A percentile compares a stretch with the other conserved stretches of the same genome.
Conservation (phyloP, 2,888 invertebrate species). For the Pocota personata region DNA sequence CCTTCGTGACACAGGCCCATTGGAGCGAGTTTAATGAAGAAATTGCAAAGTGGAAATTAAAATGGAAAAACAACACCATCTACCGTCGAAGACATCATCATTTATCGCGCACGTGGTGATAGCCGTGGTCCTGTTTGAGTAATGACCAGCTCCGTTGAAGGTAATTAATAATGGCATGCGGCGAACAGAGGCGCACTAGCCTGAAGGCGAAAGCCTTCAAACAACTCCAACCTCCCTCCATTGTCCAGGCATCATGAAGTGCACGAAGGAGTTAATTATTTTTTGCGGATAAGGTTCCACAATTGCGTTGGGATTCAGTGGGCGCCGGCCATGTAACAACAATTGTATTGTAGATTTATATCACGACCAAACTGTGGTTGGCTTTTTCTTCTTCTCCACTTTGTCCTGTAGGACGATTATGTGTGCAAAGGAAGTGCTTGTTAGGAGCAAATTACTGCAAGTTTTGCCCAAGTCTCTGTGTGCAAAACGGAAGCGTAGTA, state of each 20-base stretch:
- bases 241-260: not conserved
- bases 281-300: slow-evolving; percentile 18
- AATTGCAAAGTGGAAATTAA: slow-evolving; percentile 64
- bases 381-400: slow-evolving; percentile 12
- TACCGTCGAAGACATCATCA: slow-evolving; percentile 54
- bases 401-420: slow-evolving; percentile 23
- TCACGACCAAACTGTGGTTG: slow-evolving; percentile 20
- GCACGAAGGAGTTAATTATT: slow-evolving; percentile 43
- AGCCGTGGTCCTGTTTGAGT: slow-evolving; percentile 44
- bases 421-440: slow-evolving; percentile 58
- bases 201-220: slow-evolving; percentile 3
- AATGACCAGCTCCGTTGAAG: slow-evolving; percentile 42
- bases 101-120: slow-evolving; percentile 42
- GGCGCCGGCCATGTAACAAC: not conserved
- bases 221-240: not conserved
- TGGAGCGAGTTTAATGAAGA: slow-evolving; percentile 52
- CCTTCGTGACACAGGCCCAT: slow-evolving; percentile 17
- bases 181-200: slow-evolving; percentile 11
- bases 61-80: slow-evolving; percentile 39
- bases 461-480: slow-evolving; percentile 37
- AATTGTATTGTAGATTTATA: slow-evolving; percentile 49
- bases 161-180: slow-evolving; percentile 65
- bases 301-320: slow-evolving; percentile 13
- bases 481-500: slow-evolving; percentile 52
- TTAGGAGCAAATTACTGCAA: slow-evolving; percentile 62